phyloP scores from a whole-genome alignment of 2,888 invertebrate genomes.

The Cephonodes hylas region DNA sequence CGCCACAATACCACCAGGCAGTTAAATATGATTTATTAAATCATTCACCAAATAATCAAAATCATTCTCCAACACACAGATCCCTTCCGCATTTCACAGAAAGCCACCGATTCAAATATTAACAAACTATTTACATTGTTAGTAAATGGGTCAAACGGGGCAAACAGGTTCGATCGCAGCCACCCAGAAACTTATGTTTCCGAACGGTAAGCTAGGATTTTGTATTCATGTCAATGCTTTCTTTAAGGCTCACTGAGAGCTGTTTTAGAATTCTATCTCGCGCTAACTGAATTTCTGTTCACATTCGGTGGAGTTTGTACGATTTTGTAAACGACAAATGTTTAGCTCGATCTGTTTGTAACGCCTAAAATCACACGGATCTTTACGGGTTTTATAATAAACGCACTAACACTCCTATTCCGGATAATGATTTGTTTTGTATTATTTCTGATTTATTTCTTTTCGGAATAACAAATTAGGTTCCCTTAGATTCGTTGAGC shows the following conservation, averaged over 20 bases:
- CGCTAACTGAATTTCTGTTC: conserved; percentile 38
- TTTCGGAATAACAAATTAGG: no score
- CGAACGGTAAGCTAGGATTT: conserved; percentile 16
- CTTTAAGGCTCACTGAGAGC: conserved; percentile 42
- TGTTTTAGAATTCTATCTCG: conserved; percentile 54
- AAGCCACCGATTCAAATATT: background rate
- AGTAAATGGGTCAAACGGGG: background rate
- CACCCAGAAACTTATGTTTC: conserved; percentile 9
- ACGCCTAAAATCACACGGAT: no score
- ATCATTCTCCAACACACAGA: background rate
- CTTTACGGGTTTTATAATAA: no score
- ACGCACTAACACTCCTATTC: no score
- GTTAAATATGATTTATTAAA: no score
- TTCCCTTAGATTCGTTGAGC: no score
- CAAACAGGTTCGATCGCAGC: background rate
- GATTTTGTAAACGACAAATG: background rate
- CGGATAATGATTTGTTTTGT: no score
- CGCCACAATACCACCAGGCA: no score
- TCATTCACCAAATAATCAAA: no score
- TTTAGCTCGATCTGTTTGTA: background rate
- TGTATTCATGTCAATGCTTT: conserved; percentile 53
- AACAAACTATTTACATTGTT: background rate
- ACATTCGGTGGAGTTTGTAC: conserved; percentile 22
- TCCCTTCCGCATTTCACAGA: background rate
- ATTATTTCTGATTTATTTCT: no score